Conservation (phyloP, 2,888 invertebrate species). For the Lacanobia oleracea region DNA sequence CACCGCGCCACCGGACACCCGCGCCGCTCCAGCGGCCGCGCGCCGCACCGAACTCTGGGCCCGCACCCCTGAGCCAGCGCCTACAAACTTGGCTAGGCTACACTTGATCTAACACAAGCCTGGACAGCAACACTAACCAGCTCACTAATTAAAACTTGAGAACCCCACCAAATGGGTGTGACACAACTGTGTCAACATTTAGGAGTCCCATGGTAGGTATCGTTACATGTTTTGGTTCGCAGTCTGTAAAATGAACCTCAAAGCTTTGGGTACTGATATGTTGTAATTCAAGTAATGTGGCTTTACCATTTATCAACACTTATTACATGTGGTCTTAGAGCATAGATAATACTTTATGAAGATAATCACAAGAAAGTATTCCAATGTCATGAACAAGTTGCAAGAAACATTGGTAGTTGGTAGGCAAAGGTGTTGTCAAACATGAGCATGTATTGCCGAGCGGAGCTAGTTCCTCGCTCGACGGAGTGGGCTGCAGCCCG, state of each 20-base stretch:
- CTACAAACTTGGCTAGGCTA: neutral
- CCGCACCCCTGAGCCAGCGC: neutral
- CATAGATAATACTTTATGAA: neutral
- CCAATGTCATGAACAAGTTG: neutral
- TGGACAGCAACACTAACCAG: neutral
- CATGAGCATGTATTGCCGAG: conserved; percentile 71
- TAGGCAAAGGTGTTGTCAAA: conserved; percentile 24
- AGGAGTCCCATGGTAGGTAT: neutral
- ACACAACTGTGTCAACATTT: neutral
- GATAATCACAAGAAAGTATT: too few species aligned
- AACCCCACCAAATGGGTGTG: neutral
- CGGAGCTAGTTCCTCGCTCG: conserved; percentile 65
- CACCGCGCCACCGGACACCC: conserved; percentile 72
- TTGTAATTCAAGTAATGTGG: conserved; percentile 19
- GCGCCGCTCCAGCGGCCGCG: conserved; percentile 74
- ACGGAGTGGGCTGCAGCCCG: conserved; percentile 1
- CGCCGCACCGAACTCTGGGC: too few species aligned
- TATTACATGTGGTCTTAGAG: conserved; percentile 8
- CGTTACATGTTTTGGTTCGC: too few species aligned
- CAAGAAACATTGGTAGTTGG: neutral
- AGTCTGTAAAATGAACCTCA: neutral
- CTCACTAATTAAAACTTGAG: neutral
- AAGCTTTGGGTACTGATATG: neutral
- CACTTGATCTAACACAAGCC: conserved; percentile 8
- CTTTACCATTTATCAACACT: conserved; percentile 18